Base-by-base conservation (phyloP, 2,113 vertebrate genomes). In the Cynocephalus volans region DNA sequence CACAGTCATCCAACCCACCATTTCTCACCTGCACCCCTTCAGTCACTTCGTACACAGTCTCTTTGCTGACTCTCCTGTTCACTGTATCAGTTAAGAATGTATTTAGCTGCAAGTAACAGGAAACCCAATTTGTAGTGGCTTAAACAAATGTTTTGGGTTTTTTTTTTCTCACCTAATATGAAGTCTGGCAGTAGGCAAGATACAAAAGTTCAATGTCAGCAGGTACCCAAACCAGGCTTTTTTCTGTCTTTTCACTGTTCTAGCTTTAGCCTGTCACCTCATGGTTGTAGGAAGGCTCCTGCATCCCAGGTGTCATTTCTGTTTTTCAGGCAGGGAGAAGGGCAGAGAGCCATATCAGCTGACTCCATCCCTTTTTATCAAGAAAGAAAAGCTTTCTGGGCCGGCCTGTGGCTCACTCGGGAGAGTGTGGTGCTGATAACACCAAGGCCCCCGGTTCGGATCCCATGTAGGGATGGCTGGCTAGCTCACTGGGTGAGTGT, bases 1-100 rank as follows among this genome's bases (percentile, higher is more conserved):
- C 26, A 0, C 56, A 5, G 9, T 2, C 3, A 23, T 58, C 82
- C 33, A 26, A 31, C 33, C 33, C n/a, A 3, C 45, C 12, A 0
- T 4, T 3, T 41, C 54, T 72, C 50, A 11, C 6, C 77, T 19
- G 8, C 8, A 24, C 26, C 17, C 3, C 48, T 28, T 12, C 31
- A 8, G 41, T 17, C 50, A 12, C 2, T 2, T 18, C 56, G 54
- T 15, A 50, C 36, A 31, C 1, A 0, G 72, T 21, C 69, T 13
- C 31, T 33, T 8, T 31, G 58, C 62, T 5, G 26, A 60, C 52
- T 54, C n/a, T 52, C 87, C 21, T 24, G 50, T 33, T 54, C 8
- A 3, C 45, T 33, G 1, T 5, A 7, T 14, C 26, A 24, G 54
- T 1, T 21, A 75, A 58, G 62, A 64, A 50, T 13, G 21, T 14